Conservation (phyloP, 1,140 invertebrate genomes). For the Parapsyche elsis region DNA sequence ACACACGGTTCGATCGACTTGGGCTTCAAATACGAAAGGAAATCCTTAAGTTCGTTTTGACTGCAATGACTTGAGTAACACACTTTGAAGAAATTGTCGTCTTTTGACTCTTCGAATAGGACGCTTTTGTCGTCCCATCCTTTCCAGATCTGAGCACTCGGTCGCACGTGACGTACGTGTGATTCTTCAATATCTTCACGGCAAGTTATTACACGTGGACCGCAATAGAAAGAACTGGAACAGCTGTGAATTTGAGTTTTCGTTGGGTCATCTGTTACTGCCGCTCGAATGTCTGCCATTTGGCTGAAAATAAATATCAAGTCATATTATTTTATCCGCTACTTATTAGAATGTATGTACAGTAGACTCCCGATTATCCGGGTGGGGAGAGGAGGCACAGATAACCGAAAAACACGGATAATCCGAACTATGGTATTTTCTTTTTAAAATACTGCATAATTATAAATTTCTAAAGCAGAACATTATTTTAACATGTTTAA, state of each 20-base stretch:
- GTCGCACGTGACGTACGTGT: slow-evolving; percentile 58
- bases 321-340: background rate
- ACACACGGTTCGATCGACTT: slow-evolving; percentile 68
- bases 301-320: slow-evolving; percentile 44
- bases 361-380: too few relatives aligned
- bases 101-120: slow-evolving; percentile 58
- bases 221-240: background rate
- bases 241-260: slow-evolving; percentile 66
- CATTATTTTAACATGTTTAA: too few relatives aligned
- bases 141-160: slow-evolving; percentile 69
- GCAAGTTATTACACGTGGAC: slow-evolving; percentile 1
- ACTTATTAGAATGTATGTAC: too few relatives aligned
- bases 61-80: slow-evolving; percentile 77
- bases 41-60: slow-evolving; percentile 67
- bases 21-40: slow-evolving; percentile 69
- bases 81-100: slow-evolving; percentile 62
- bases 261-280: slow-evolving; percentile 60
- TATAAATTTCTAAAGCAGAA: too few relatives aligned
- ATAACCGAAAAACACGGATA: too few relatives aligned
- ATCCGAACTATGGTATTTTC: too few relatives aligned
- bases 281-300: slow-evolving; percentile 58
- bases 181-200: background rate
- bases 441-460: too few relatives aligned
- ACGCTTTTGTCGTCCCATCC: slow-evolving; percentile 57
- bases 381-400: too few relatives aligned